These are phyloP conservation scores for Aeoliscus strigatus DNA, from an alignment of 2,797 vertebrate species.

Conservation along the genomic window DNA sequence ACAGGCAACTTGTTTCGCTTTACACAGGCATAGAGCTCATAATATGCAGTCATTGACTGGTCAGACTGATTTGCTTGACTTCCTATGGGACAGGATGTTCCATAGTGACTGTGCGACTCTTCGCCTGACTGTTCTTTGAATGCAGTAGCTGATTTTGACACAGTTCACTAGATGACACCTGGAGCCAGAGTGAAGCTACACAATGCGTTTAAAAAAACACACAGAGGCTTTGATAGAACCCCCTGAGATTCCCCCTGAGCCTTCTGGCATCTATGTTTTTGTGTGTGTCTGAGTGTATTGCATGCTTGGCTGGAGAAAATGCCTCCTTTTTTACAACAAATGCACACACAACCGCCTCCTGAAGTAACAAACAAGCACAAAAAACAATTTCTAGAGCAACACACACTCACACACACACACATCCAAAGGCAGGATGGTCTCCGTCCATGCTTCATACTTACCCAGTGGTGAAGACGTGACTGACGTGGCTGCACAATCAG, in stretches of 20 bases:
- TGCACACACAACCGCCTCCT: slow-evolving; percentile 37
- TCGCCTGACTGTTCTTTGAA: slow-evolving; percentile 42
- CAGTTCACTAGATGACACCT: slow-evolving; percentile 50
- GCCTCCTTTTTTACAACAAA: slow-evolving; percentile 42
- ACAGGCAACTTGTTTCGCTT: not conserved
- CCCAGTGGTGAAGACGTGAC: slow-evolving; percentile 80
- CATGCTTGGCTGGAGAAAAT: slow-evolving; percentile 53
- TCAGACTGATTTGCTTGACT: slow-evolving; percentile 4
- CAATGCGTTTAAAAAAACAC: slow-evolving; percentile 32
- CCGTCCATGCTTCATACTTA: slow-evolving; percentile 52
- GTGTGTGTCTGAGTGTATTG: slow-evolving; percentile 16
- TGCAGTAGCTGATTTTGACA: slow-evolving; percentile 35
- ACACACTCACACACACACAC: slow-evolving; percentile 3
- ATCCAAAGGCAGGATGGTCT: slow-evolving; percentile 20
- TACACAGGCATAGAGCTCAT: not conserved
- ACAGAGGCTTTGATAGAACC: slow-evolving; percentile 43
- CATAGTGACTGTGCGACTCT: slow-evolving; percentile 19
- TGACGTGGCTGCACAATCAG: slow-evolving; percentile 71
- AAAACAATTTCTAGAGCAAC: slow-evolving; percentile 15
- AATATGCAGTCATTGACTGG: not conserved
- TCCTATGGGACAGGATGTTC: slow-evolving; percentile 14
- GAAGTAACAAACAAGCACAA: slow-evolving; percentile 42
- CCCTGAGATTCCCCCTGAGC: slow-evolving; percentile 31
- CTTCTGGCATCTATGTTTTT: slow-evolving; percentile 25
- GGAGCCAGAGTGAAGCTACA: slow-evolving; percentile 44